phyloP scores from a whole-genome alignment of 1,140 invertebrate genomes.

The Heliconius hewitsoni region DNA sequence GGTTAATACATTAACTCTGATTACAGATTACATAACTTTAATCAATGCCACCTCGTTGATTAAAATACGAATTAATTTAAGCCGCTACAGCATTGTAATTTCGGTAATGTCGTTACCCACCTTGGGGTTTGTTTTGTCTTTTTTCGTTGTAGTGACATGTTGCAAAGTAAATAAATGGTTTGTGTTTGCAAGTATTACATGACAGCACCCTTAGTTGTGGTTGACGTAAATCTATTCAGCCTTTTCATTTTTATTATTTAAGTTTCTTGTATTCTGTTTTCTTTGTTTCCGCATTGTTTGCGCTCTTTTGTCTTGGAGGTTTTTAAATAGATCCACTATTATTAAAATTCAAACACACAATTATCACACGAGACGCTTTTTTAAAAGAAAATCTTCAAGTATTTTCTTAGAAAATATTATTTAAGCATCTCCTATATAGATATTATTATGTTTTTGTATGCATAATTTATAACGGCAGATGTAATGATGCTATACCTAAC shows the following conservation, averaged over 20 bases:
- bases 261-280: constrained; percentile 14
- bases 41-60: constrained; percentile 31
- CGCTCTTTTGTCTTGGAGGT: constrained; percentile 6
- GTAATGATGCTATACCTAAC: background rate
- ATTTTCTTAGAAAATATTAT: background rate
- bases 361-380: constrained; percentile 2
- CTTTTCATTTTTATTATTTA: constrained; percentile 9
- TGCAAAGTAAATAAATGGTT: background rate
- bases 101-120: constrained; percentile 18
- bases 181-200: background rate
- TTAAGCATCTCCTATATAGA: background rate
- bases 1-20: constrained; percentile 37
- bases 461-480: background rate
- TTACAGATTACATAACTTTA: constrained; percentile 34
- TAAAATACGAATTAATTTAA: constrained; percentile 31
- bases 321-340: constrained; percentile 10
- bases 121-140: background rate
- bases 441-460: background rate
- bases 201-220: background rate
- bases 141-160: background rate
- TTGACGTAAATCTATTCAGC: constrained; percentile 8
- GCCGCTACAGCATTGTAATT: constrained; percentile 29
- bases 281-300: constrained; percentile 9
- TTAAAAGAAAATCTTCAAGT: background rate
- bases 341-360: background rate